Evolutionary conservation across 1,140 invertebrate species (phyloP).

Genomic region (Drosophila tsacasi): DNA sequence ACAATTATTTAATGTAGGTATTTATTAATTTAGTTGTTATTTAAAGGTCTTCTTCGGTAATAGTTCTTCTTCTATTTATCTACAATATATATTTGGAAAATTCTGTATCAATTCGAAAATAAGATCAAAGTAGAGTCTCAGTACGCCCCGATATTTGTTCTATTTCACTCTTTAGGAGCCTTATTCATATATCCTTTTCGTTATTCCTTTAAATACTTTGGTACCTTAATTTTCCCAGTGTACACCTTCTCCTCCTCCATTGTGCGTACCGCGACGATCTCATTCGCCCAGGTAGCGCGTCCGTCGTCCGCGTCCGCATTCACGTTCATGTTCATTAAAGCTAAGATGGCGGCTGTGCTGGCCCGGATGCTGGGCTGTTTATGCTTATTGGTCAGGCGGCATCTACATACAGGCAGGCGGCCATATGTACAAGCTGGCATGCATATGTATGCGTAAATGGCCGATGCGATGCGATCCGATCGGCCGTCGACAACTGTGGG

Average conservation of each 20-base stretch:
- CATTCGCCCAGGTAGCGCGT: slow-evolving; percentile 65
- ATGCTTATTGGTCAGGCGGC: slow-evolving; percentile 80
- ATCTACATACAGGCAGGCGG: slow-evolving; percentile 47
- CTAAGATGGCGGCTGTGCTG: slow-evolving; percentile 72
- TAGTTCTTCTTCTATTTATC: too few relatives aligned
- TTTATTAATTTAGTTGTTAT: too few relatives aligned
- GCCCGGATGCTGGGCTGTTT: slow-evolving; percentile 80
- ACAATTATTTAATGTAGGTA: too few relatives aligned
- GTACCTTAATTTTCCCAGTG: not conserved
- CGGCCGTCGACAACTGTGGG: slow-evolving; percentile 22
- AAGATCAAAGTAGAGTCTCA: not conserved
- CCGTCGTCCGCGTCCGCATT: slow-evolving; percentile 17
- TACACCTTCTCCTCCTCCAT: slow-evolving; percentile 9
- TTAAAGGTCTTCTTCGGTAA: too few relatives aligned
- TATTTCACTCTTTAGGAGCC: not conserved
- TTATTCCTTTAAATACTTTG: too few relatives aligned
- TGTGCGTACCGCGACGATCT: slow-evolving; percentile 53
- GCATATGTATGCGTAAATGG: slow-evolving; percentile 69
- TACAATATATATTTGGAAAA: too few relatives aligned
- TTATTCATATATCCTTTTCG: too few relatives aligned
- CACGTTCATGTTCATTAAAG: slow-evolving; percentile 69
- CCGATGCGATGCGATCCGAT: slow-evolving; percentile 43
- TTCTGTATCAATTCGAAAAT: not conserved
- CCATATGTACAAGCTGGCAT: slow-evolving; percentile 26
- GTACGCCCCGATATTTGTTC: not conserved